phyloP scores from a whole-genome alignment of 2,797 vertebrate genomes.

The Nyctalus aviator region DNA sequence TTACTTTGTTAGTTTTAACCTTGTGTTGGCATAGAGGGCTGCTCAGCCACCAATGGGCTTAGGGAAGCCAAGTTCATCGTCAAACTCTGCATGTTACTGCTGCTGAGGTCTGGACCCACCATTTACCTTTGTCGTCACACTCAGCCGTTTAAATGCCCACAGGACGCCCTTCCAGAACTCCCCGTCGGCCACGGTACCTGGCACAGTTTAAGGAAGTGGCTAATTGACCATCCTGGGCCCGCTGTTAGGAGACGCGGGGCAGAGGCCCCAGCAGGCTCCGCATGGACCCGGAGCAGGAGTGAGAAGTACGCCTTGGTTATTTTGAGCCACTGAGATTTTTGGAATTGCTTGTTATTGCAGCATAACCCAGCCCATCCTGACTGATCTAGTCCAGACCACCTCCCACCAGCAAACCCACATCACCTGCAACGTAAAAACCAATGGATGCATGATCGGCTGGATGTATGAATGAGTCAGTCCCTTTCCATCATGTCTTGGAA shows the following conservation, averaged over 20 bases:
- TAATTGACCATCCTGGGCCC: not conserved
- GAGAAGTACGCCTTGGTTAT: not conserved
- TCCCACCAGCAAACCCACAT: not conserved
- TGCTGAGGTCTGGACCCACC: not conserved
- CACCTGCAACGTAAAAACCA: not conserved
- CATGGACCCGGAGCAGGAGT: not conserved
- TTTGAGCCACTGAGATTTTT: not conserved
- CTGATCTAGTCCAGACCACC: not conserved
- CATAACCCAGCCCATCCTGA: not conserved
- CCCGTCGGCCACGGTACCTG: not conserved
- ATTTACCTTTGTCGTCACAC: not conserved
- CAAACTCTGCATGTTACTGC: not conserved
- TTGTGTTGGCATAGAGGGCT: not conserved
- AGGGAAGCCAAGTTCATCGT: not conserved
- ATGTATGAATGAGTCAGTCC: not conserved
- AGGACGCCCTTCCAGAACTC: not conserved
- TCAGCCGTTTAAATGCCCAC: not conserved
- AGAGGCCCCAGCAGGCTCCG: not conserved
- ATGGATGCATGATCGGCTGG: too few relatives aligned
- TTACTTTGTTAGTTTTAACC: not conserved
- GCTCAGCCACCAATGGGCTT: not conserved
- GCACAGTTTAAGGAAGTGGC: not conserved
- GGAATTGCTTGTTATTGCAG: not conserved
- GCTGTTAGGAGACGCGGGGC: not conserved
- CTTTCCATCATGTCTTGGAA: not conserved